Conservation (phyloP, 2,888 invertebrate species). For the Aphodius sticticus region DNA sequence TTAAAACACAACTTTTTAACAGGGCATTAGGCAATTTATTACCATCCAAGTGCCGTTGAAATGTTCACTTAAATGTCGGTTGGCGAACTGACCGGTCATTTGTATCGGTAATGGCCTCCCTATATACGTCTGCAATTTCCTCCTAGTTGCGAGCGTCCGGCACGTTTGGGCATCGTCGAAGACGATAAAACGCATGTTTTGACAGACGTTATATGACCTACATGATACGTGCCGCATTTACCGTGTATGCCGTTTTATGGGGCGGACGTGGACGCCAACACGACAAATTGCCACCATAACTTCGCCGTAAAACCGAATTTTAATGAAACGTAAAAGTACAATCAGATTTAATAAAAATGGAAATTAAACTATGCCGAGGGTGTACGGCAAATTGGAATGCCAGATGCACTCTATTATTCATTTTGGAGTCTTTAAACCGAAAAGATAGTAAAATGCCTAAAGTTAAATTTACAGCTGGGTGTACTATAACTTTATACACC, state of each 20-base stretch:
- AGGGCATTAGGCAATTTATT: background rate
- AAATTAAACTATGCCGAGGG: background rate
- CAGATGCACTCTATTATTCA: background rate
- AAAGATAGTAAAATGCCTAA: too few relatives aligned
- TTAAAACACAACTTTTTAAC: background rate
- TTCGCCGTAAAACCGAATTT: background rate
- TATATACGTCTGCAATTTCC: background rate
- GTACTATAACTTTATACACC: too few relatives aligned
- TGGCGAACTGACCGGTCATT: background rate
- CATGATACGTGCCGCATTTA: background rate
- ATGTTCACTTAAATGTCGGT: background rate
- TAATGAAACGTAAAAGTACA: background rate
- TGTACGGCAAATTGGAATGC: background rate
- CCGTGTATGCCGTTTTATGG: background rate
- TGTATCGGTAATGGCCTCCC: background rate
- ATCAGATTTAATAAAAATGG: background rate
- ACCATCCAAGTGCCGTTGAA: background rate
- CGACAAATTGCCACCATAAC: background rate
- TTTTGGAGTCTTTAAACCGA: too few relatives aligned
- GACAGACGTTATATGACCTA: slow-evolving; percentile 4
- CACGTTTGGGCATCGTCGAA: background rate
- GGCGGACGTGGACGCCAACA: background rate
- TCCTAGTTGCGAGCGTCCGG: background rate
- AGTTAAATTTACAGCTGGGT: too few relatives aligned
- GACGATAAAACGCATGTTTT: background rate